phyloP scores from a whole-genome alignment of 1,140 invertebrate species.

The Tetragnatha versicolor region DNA sequence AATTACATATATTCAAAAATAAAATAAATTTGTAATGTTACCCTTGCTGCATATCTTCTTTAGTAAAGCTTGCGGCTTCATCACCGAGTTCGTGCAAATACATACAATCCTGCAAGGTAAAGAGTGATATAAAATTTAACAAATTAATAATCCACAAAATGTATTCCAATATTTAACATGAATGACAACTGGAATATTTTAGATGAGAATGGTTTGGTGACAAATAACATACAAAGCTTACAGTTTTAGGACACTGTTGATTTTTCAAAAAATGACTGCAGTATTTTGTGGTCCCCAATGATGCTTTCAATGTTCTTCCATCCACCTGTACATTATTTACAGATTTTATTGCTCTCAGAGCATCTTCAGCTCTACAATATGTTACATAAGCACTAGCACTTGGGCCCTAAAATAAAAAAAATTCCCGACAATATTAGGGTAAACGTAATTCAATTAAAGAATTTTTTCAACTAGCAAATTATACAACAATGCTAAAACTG shows the following conservation, averaged over 20 bases:
- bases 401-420: constrained; percentile 73
- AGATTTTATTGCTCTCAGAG: constrained; percentile 92
- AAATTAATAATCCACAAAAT: not conserved
- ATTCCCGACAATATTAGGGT: too few relatives aligned
- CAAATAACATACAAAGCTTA: constrained; percentile 59
- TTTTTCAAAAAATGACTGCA: constrained; percentile 99
- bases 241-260: constrained; percentile 92
- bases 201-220: not conserved
- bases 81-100: constrained; percentile 98
- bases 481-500: too few relatives aligned
- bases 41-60: constrained; percentile 99
- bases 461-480: not conserved
- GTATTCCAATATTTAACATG: not conserved
- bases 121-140: not conserved
- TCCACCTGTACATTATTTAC: constrained; percentile 98
- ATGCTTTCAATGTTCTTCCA: constrained; percentile 94
- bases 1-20: not conserved
- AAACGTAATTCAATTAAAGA: too few relatives aligned
- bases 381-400: constrained; percentile 98
- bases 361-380: constrained; percentile 92
- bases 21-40: constrained; percentile 55
- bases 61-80: constrained; percentile 95
- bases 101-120: constrained; percentile 94
- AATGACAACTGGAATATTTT: not conserved
- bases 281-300: constrained; percentile 99